phyloP scores from a whole-genome alignment of 2,797 vertebrate species.

The Hapalemur alaotrensis region DNA sequence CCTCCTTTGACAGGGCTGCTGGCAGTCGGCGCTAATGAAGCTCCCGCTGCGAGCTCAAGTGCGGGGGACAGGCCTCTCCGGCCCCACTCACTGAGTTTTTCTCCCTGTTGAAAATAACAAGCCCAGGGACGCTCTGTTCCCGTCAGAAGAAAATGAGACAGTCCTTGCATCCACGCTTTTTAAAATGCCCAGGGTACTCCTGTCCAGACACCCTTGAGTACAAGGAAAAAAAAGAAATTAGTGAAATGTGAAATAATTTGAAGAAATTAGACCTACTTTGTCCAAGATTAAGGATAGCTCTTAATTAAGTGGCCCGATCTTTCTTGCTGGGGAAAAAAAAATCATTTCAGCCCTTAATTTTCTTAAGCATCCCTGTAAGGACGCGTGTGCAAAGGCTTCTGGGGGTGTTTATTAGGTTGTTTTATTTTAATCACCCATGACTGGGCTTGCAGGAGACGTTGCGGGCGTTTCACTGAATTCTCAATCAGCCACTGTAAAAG shows the following conservation, averaged over 20 bases:
- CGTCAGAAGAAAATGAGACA: not conserved
- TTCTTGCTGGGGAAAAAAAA: conserved; percentile 22
- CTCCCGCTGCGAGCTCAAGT: not conserved
- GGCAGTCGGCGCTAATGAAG: not conserved
- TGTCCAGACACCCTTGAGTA: conserved; percentile 42
- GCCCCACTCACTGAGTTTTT: not conserved
- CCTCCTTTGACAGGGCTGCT: not conserved
- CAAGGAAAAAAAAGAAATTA: not conserved
- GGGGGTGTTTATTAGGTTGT: conserved; percentile 38
- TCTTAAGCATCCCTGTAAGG: not conserved
- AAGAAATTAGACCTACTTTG: conserved; percentile 64
- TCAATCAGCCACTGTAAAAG: conserved; percentile 10
- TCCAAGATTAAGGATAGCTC: conserved; percentile 56
- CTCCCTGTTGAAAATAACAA: not conserved
- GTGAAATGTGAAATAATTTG: conserved; percentile 47
- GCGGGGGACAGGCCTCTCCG: not conserved
- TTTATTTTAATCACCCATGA: conserved; percentile 46
- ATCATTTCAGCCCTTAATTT: conserved; percentile 51
- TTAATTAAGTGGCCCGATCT: conserved; percentile 57
- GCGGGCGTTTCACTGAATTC: conserved; percentile 19
- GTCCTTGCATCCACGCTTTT: not conserved
- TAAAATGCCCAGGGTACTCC: not conserved
- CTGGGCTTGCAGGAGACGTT: not conserved
- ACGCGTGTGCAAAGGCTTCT: not conserved
- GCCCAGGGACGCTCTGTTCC: not conserved